A percentile compares a stretch with the other conserved stretches of the same genome.
Evolutionary conservation across 2,888 invertebrate genomes (phyloP).

Genomic region (Stegana nigrithorax): DNA sequence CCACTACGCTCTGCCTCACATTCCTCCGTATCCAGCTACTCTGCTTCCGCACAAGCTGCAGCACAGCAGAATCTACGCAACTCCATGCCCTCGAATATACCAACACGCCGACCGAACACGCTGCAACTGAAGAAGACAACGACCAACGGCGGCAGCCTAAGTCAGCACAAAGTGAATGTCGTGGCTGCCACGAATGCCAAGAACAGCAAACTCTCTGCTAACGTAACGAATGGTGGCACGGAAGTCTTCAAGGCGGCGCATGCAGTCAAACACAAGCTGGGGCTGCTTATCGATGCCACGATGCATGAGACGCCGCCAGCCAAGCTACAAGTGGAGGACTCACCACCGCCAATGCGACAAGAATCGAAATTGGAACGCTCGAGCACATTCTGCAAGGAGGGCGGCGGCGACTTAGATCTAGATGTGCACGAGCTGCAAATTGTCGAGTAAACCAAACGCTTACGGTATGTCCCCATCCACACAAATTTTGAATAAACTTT

Average conservation of each 20-base stretch:
- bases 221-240: slow-evolving; percentile 45
- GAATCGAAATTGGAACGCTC: slow-evolving; percentile 67
- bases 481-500: neutral
- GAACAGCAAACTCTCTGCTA: slow-evolving; percentile 32
- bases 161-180: slow-evolving; percentile 17
- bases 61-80: slow-evolving; percentile 54
- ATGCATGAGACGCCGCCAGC: slow-evolving; percentile 21
- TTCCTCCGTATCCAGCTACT: slow-evolving; percentile 55
- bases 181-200: slow-evolving; percentile 27
- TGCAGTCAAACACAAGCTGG: slow-evolving; percentile 63
- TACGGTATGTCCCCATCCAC: too few relatives aligned
- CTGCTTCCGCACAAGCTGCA: slow-evolving; percentile 39
- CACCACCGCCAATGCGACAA: slow-evolving; percentile 30
- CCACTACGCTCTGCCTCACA: slow-evolving; percentile 61
- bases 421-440: slow-evolving; percentile 66
- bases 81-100: slow-evolving; percentile 65
- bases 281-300: slow-evolving; percentile 58
- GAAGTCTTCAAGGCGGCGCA: slow-evolving; percentile 55
- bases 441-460: slow-evolving; percentile 60
- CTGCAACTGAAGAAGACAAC: slow-evolving; percentile 60
- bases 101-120: slow-evolving; percentile 63
- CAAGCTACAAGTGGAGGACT: slow-evolving; percentile 32
- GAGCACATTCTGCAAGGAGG: slow-evolving; percentile 69
- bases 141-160: slow-evolving; percentile 20
- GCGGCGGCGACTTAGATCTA: slow-evolving; percentile 56